Evolutionary conservation across 1,140 invertebrate genomes (phyloP).

Genomic region (Drosophila saltans): DNA sequence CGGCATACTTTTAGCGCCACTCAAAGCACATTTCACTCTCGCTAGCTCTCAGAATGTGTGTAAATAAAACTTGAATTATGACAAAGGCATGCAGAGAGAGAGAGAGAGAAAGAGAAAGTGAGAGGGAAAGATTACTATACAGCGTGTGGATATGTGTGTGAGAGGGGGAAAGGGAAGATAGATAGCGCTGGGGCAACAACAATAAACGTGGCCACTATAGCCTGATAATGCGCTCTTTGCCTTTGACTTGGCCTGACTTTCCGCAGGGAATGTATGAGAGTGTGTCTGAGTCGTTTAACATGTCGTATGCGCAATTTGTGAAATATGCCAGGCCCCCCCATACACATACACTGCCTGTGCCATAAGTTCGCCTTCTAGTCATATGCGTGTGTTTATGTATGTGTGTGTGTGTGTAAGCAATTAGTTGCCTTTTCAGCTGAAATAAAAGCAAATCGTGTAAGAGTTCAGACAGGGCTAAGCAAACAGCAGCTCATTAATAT

Average conservation of each 20-base stretch:
- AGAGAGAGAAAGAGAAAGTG: not conserved
- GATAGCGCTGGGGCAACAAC: conserved; percentile 27
- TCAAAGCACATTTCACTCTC: conserved; percentile 67
- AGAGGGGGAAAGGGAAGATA: conserved; percentile 2
- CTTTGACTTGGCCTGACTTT: conserved; percentile 44
- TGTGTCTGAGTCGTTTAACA: conserved; percentile 71
- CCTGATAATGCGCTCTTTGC: conserved; percentile 70
- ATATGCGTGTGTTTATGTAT: not conserved
- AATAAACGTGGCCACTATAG: conserved; percentile 50
- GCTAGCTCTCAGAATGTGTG: conserved; percentile 34
- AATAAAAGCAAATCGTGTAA: conserved; percentile 70
- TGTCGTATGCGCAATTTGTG: conserved; percentile 81
- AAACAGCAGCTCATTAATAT: conserved; percentile 80
- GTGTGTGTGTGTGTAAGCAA: conserved; percentile 68
- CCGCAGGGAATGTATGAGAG: conserved; percentile 9
- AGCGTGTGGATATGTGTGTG: not conserved
- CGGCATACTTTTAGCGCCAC: conserved; percentile 80
- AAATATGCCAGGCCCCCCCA: conserved; percentile 58
- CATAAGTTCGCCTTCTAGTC: conserved; percentile 53
- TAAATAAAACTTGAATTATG: conserved; percentile 80
- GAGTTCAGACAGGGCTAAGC: conserved; percentile 45
- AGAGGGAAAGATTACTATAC: too few species aligned
- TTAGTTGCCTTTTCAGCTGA: conserved; percentile 81
- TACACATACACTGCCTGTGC: conserved; percentile 42
- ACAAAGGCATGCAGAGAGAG: conserved; percentile 61